Base-by-base conservation (phyloP, 1,140 invertebrate genomes). In the Drosophila grimshawi region DNA sequence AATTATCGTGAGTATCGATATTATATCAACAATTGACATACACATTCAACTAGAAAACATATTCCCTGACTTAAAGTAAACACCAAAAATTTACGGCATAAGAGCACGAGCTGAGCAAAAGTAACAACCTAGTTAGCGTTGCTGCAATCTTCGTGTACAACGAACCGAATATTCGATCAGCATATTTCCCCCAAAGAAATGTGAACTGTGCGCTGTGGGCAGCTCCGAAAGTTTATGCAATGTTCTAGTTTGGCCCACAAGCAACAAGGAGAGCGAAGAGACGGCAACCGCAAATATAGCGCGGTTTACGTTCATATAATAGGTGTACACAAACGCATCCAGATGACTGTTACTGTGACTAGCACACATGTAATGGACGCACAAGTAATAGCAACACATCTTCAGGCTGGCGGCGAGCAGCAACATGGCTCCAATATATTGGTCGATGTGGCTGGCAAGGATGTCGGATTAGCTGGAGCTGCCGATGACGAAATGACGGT, bases 321-420 rank as follows among this genome's bases (percentile, higher is more conserved):
- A 57, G 33, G 51, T 63, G 51, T 63, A 61, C 65, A 75, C 55
- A 75, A 69, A 69, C 60, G 69, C 76, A 72, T 73, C 80, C 90
- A 90, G 85, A 91, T 92, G 83, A 92, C 86, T 74, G 86, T 90
- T 30, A 86, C 80, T 74, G 86, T 90, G 55, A 83, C 75, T 66
- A 80, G 76, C 46, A 82, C 78, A 68, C 78, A 80, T 65, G 73
- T 72, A 66, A 89, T 92, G 90, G 90, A 92, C 70, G 79, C 88
- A 75, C 90, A 90, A 80, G 72, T 86, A 45, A 90, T 88, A 74
- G 71, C 76, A 81, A 80, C 79, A 74, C 78, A 83, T 41, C 80
- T 78, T 32, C 66, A 67, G 57, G n/a, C 59, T 48, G 61, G 64
- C 32, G 80, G 78, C 33, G 76, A 77, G 43, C 74, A 78, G 48